These are phyloP conservation scores for Ophion ventricosus DNA, from an alignment of 2,888 invertebrate species.

Conservation along the genomic window DNA sequence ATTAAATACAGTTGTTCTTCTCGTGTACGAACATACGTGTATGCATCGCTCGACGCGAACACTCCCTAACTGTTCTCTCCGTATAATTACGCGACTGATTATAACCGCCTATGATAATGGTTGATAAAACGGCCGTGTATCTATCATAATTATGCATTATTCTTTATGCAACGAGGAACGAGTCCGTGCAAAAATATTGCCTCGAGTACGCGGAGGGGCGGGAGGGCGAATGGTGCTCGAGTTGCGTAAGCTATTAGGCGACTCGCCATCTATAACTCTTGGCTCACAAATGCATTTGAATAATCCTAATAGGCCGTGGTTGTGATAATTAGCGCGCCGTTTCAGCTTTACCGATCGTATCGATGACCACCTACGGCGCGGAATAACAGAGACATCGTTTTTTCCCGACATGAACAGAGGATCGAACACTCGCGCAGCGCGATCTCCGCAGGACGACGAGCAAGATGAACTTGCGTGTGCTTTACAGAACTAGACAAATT, in stretches of 20 bases:
- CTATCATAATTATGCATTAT: conserved; percentile 14
- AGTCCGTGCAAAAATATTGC: conserved; percentile 2
- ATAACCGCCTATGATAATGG: conserved; percentile 10
- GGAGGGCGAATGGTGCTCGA: background rate
- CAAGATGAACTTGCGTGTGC: too few relatives aligned
- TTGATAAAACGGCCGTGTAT: conserved; percentile 33
- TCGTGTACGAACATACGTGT: too few relatives aligned
- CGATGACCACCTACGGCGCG: conserved; percentile 15
- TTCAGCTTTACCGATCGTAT: background rate
- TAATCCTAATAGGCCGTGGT: conserved; percentile 5
- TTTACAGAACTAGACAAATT: too few relatives aligned
- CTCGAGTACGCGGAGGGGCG: background rate
- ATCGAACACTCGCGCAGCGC: too few relatives aligned
- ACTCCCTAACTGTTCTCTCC: conserved; percentile 29
- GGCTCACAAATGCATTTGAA: conserved; percentile 8
- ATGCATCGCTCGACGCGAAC: background rate
- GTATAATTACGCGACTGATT: conserved; percentile 47
- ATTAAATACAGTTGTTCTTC: conserved; percentile 41
- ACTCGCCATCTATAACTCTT: background rate
- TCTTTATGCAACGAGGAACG: conserved; percentile 31
- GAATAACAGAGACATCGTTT: background rate
- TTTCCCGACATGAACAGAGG: background rate
- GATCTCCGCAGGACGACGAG: too few relatives aligned
- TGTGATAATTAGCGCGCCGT: background rate
- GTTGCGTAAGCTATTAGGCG: conserved; percentile 16